Percentiles rank a stretch among this genome's conserved stretches.
phyloP scores from a whole-genome alignment of 2,888 invertebrate genomes.

The Parochlus steinenii region DNA sequence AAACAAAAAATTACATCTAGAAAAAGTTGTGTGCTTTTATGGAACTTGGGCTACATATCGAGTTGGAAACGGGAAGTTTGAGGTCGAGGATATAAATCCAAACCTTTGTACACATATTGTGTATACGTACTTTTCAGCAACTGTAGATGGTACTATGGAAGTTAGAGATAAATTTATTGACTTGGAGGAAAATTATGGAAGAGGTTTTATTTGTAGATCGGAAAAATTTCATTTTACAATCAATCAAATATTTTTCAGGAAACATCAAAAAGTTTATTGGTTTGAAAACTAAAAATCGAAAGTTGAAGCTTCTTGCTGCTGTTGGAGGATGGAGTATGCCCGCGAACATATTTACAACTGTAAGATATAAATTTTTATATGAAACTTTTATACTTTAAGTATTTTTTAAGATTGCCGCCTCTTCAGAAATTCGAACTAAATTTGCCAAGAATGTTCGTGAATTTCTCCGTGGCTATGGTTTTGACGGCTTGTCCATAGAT shows the following conservation, averaged over 20 bases:
- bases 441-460: slow-evolving; percentile 21
- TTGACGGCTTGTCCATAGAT: slow-evolving; percentile 44
- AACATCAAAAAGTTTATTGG: slow-evolving; percentile 27
- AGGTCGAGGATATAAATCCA: slow-evolving; percentile 47
- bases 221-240: not conserved
- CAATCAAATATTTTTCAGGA: slow-evolving; percentile 14
- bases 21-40: slow-evolving; percentile 53
- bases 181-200: slow-evolving; percentile 41
- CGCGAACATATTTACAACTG: slow-evolving; percentile 27
- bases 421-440: slow-evolving; percentile 21
- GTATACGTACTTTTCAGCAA: slow-evolving; percentile 55
- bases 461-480: slow-evolving; percentile 23
- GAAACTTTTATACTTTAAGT: no score
- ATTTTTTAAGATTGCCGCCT: slow-evolving; percentile 27
- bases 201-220: slow-evolving; percentile 27
- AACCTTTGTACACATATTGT: slow-evolving; percentile 56
- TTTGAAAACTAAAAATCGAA: slow-evolving; percentile 27
- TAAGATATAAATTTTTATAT: no score
- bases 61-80: slow-evolving; percentile 42
- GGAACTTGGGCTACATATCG: slow-evolving; percentile 64
- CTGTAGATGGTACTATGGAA: slow-evolving; percentile 32
- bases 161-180: slow-evolving; percentile 46
- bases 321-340: slow-evolving; percentile 35
- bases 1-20: no score
- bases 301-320: slow-evolving; percentile 27